Base-by-base conservation (phyloP, 2,113 vertebrate genomes). In the Xyrauchen texanus region DNA sequence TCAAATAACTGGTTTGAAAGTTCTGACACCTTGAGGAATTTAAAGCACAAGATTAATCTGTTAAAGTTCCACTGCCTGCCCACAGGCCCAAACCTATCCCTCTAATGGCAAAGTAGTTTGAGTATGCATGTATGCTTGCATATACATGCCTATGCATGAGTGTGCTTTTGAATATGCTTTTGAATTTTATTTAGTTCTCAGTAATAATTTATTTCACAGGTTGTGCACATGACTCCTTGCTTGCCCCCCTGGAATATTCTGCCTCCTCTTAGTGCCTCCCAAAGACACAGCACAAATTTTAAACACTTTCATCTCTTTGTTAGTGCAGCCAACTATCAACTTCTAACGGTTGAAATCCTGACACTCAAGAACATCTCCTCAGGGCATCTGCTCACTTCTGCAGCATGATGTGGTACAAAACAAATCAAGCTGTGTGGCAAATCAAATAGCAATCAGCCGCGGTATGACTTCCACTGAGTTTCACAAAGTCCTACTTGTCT, bases 171-270 rank as follows among this genome's bases (percentile, higher is more conserved):
- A 58, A 60, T 60, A 11, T 68, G 47, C 13, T 11, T 58, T 52
- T 73, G 62, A 60, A 62, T 70, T 69, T 63, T 75, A 81, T 74
- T 84, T 81, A 75, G 79, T 58, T 77, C 7, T n/a, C 3, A 0
- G 16, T 64, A 73, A 81, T 84, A 58, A 81, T 84, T 78, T 49
- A 52, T 68, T 73, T 64, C 62, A 71, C 78, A 69, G 73, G 69
- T 77, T 70, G 53, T 69, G 64, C 16, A 16, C 68, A 68, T 13
- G 55, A 45, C 47, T 46, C 52, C 45, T 13, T 7, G 10, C 44
- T 65, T 11, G 6, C 16, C 73, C 21, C 68, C 2, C 75, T 77
- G 51, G 34, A 69, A 47, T 76, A 64, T 62, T 49, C 58, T 49
- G 62, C n/a, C 64, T 57, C 63, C 63, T 47, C 66, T 34, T 34